Evolutionary conservation across 1,140 invertebrate genomes (phyloP).

Genomic region (Drosophila oshimai): DNA sequence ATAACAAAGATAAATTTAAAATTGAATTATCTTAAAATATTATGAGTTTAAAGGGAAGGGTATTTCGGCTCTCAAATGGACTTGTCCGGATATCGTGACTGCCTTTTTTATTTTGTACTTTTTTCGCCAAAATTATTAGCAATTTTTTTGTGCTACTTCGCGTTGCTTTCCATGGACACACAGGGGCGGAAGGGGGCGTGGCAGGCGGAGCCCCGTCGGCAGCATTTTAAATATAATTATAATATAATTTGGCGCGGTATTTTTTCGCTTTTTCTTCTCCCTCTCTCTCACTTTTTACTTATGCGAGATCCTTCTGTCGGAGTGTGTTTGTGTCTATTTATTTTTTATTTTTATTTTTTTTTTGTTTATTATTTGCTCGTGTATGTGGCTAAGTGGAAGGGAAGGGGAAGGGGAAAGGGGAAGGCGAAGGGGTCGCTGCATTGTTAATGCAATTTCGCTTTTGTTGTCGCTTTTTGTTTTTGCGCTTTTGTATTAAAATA

Average conservation of each 20-base stretch:
- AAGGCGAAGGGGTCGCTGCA: conserved; percentile 40
- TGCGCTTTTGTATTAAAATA: conserved; percentile 76
- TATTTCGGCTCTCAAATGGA: no score
- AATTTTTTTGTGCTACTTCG: conserved; percentile 26
- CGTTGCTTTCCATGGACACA: conserved; percentile 5
- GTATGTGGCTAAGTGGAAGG: conserved; percentile 20
- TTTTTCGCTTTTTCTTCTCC: conserved; percentile 50
- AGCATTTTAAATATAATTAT: conserved; percentile 81
- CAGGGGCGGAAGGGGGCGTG: neutral
- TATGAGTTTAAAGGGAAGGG: no score
- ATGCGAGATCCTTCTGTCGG: neutral
- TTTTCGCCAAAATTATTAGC: conserved; percentile 47
- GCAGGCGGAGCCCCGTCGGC: conserved; percentile 35
- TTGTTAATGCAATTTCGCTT: conserved; percentile 78
- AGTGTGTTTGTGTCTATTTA: conserved; percentile 18
- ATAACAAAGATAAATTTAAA: no score
- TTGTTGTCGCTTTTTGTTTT: conserved; percentile 57
- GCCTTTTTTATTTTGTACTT: conserved; percentile 1
- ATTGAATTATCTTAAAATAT: no score
- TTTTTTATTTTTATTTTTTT: neutral
- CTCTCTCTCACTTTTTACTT: conserved; percentile 9
- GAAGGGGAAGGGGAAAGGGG: no score
- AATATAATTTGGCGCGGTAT: conserved; percentile 76
- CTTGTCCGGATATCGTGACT: neutral
- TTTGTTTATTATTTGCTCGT: neutral